Conservation (phyloP, 2,113 vertebrate species). For the Atractosteus spatula region DNA sequence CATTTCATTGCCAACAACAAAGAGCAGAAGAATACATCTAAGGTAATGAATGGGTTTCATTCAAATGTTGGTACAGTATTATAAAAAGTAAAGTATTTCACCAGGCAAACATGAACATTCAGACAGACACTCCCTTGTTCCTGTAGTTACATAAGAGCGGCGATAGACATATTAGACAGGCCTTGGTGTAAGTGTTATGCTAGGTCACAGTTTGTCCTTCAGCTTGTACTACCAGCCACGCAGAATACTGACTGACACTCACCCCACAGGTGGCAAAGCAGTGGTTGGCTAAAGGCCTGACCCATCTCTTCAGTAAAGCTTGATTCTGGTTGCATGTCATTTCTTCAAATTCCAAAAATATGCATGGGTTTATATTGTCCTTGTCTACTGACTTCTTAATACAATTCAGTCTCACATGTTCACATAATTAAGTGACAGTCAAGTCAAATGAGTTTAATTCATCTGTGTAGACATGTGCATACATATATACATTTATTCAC, state of each 20-base stretch:
- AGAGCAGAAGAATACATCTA: neutral
- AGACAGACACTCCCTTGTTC: slow-evolving; percentile 9
- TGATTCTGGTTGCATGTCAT: neutral
- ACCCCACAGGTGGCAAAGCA: neutral
- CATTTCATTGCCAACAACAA: neutral
- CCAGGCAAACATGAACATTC: neutral
- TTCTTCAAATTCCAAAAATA: neutral
- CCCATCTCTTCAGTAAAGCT: neutral
- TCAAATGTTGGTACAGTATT: neutral
- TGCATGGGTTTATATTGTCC: neutral
- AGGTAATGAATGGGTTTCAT: neutral
- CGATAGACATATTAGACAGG: neutral
- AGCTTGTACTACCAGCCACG: neutral
- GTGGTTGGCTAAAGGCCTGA: neutral
- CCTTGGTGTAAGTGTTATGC: neutral
- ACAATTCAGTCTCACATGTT: too few relatives aligned
- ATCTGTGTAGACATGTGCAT: too few relatives aligned
- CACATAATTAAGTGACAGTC: too few relatives aligned
- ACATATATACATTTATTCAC: too few relatives aligned
- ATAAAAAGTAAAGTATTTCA: neutral
- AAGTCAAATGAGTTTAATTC: too few relatives aligned
- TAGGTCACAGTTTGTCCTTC: slow-evolving; percentile 9
- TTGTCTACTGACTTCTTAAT: neutral
- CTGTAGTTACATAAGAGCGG: slow-evolving; percentile 11
- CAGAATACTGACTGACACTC: neutral